phyloP scores from a whole-genome alignment of 2,797 vertebrate species.

The Mastacembelus armatus region DNA sequence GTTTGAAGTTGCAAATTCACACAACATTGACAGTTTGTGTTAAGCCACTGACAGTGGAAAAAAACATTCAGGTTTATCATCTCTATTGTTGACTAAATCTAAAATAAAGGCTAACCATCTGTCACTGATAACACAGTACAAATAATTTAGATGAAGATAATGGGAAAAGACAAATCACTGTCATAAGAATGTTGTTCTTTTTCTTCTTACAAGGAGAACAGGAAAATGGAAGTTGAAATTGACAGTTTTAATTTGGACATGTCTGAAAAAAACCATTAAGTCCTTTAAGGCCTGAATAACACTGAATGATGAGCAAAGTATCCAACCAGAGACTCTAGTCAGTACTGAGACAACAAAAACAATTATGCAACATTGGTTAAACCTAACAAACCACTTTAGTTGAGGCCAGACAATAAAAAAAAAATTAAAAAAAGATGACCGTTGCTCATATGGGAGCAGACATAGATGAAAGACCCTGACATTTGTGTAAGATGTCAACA shows the following conservation, averaged over 20 bases:
- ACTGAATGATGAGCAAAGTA: slow-evolving; percentile 30
- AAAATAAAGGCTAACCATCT: too few relatives aligned
- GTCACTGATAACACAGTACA: neutral
- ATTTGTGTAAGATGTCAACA: slow-evolving; percentile 6
- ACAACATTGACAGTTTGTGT: too few relatives aligned
- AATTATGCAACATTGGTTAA: slow-evolving; percentile 23
- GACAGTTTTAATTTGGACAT: slow-evolving; percentile 61
- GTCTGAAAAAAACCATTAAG: slow-evolving; percentile 33
- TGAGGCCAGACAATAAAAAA: neutral
- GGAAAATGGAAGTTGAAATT: neutral
- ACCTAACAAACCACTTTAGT: slow-evolving; percentile 24
- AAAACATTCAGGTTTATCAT: too few relatives aligned
- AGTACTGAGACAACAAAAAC: slow-evolving; percentile 36
- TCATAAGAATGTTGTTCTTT: neutral
- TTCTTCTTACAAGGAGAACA: slow-evolving; percentile 11
- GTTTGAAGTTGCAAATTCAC: neutral
- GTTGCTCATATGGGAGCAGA: neutral
- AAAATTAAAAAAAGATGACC: neutral
- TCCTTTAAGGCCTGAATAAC: slow-evolving; percentile 59
- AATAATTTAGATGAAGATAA: too few relatives aligned
- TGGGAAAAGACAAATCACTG: neutral
- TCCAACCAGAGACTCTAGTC: slow-evolving; percentile 27
- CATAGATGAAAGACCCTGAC: slow-evolving; percentile 3
- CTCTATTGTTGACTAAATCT: too few relatives aligned
- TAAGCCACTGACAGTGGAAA: too few relatives aligned